phyloP scores from a whole-genome alignment of 2,797 vertebrate genomes.

The Pithecia hirsuta region DNA sequence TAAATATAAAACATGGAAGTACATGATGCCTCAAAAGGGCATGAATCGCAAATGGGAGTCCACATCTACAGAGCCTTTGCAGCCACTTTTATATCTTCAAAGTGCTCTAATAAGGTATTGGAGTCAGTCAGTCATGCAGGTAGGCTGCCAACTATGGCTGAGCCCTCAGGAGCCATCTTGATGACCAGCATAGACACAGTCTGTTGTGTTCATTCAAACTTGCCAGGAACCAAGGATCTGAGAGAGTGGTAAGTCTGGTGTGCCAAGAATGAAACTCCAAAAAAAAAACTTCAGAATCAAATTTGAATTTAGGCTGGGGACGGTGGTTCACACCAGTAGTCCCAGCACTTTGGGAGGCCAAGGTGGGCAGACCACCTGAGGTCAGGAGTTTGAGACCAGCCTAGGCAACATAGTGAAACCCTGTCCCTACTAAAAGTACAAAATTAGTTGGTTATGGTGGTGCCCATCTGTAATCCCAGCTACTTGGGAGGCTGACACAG shows the following conservation, averaged over 20 bases:
- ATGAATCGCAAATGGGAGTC: not conserved
- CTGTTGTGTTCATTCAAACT: not conserved
- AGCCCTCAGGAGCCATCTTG: not conserved
- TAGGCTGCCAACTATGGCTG: not conserved
- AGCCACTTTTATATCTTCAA: not conserved
- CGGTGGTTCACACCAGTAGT: not conserved
- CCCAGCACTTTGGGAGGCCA: not conserved
- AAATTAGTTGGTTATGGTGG: not conserved
- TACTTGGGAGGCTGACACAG: not conserved
- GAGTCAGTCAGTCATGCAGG: rapidly evolving
- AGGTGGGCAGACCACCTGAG: not conserved
- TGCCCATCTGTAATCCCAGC: not conserved
- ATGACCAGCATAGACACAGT: not conserved
- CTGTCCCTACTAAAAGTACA: not conserved
- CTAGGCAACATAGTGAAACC: not conserved
- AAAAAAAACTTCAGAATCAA: conserved; percentile 1
- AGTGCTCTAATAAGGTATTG: not conserved
- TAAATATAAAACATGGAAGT: not conserved
- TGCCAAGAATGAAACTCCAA: not conserved
- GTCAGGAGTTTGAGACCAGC: not conserved
- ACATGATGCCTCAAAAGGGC: not conserved
- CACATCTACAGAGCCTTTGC: not conserved
- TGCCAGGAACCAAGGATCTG: not conserved
- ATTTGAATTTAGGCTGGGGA: not conserved
- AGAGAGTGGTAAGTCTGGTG: not conserved